Conservation (phyloP, 2,888 invertebrate genomes). For the Lochmaea crataegi region DNA sequence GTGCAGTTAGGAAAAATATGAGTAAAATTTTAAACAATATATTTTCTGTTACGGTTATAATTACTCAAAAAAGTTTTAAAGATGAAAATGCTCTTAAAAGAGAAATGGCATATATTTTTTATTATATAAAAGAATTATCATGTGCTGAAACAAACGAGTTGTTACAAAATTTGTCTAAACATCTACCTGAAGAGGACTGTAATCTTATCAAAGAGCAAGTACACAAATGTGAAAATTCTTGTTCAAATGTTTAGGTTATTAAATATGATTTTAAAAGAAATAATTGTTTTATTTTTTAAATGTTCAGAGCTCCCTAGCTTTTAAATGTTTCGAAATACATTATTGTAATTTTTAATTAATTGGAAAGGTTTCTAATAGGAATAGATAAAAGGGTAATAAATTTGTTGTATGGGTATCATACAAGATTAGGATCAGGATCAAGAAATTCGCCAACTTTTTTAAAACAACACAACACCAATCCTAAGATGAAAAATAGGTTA, state of each 20-base stretch:
- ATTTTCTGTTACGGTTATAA: constrained; percentile 33
- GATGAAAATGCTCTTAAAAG: constrained; percentile 43
- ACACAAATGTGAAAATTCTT: not conserved
- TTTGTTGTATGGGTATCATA: too few relatives aligned
- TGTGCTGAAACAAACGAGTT: constrained; percentile 7
- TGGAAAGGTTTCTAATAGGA: too few relatives aligned
- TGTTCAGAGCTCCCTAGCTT: not conserved
- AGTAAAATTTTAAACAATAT: constrained; percentile 64
- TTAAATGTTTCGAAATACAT: too few relatives aligned
- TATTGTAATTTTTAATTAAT: too few relatives aligned
- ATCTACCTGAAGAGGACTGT: constrained; percentile 18
- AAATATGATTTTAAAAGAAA: not conserved
- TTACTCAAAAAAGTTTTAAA: constrained; percentile 32
- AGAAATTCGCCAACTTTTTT: too few relatives aligned
- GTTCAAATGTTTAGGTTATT: not conserved
- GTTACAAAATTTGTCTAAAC: not conserved
- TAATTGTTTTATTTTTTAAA: not conserved
- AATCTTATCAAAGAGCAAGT: constrained; percentile 20
- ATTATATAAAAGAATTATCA: constrained; percentile 23
- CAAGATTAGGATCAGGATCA: too few relatives aligned
- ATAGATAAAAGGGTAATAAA: too few relatives aligned
- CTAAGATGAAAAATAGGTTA: too few relatives aligned
- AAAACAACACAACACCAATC: too few relatives aligned
- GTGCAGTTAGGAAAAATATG: constrained; percentile 65
- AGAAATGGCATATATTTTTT: constrained; percentile 49